A percentile compares a stretch with the other conserved stretches of the same genome.
Evolutionary conservation across 1,140 invertebrate genomes (phyloP).

Genomic region (Rhagoletis pomonella): DNA sequence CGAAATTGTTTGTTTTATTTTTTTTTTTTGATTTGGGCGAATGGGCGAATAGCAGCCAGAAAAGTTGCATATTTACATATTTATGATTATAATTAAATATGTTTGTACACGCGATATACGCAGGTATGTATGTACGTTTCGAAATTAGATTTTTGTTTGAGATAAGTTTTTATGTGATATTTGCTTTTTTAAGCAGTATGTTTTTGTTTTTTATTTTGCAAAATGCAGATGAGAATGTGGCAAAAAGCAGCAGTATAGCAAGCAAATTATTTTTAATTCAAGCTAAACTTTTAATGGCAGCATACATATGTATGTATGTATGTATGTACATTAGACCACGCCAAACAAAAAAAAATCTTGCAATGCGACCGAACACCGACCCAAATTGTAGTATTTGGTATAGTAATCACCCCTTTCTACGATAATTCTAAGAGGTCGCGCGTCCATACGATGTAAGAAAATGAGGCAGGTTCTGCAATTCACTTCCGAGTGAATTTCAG

Average conservation of each 20-base stretch:
- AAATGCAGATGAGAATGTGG: constrained; percentile 39
- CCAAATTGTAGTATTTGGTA: no score
- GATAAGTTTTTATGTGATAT: constrained; percentile 5
- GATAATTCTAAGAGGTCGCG: no score
- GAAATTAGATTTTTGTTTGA: not conserved
- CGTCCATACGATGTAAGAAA: no score
- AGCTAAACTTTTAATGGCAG: constrained; percentile 19
- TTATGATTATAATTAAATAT: not conserved
- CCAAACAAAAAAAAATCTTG: no score
- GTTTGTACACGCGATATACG: not conserved
- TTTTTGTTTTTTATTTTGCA: not conserved
- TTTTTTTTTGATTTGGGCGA: no score
- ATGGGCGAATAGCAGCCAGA: not conserved
- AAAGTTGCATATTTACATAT: not conserved
- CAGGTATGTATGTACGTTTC: not conserved
- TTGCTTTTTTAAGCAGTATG: not conserved
- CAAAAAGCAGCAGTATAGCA: constrained; percentile 48
- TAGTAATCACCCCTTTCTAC: no score
- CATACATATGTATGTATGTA: not conserved
- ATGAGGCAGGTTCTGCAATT: no score
- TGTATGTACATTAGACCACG: not conserved
- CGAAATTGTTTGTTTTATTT: no score
- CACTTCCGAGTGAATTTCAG: no score
- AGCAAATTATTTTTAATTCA: constrained; percentile 21
- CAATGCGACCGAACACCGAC: no score